Conservation (phyloP, 2,113 vertebrate species). For the Grammomys dolichurus region DNA sequence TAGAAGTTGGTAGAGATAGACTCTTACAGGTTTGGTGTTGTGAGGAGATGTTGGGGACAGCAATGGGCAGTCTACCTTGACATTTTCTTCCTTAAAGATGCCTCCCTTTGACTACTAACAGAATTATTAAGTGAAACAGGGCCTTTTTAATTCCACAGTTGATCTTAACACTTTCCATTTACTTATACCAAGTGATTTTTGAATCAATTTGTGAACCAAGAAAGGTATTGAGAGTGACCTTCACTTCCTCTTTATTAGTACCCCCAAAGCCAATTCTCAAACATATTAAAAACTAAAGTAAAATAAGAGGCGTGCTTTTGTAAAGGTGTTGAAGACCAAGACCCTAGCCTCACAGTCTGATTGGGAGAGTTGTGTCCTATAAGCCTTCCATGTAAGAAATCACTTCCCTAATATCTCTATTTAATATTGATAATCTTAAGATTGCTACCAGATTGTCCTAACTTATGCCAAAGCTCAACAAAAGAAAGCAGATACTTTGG, state of each 20-base stretch:
- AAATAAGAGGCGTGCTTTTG: not conserved
- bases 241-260: not conserved
- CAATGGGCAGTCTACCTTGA: not conserved
- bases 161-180: conserved; percentile 1
- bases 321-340: not conserved
- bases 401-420: not conserved
- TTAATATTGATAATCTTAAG: not conserved
- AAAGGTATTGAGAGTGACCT: not conserved
- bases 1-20: not conserved
- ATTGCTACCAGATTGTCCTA: not conserved
- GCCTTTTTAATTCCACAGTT: not conserved
- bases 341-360: not conserved
- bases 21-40: not conserved
- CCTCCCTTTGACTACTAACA: not conserved
- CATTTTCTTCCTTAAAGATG: not conserved
- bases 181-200: not conserved
- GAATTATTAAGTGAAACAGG: not conserved
- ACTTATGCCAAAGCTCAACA: not conserved
- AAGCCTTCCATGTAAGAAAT: not conserved
- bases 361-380: not conserved
- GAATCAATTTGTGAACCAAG: not conserved
- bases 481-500: not conserved
- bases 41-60: not conserved
- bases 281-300: not conserved
- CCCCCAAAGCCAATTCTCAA: not conserved